Base-by-base conservation (phyloP, 2,113 vertebrate species). In the Sigmodon hispidus region DNA sequence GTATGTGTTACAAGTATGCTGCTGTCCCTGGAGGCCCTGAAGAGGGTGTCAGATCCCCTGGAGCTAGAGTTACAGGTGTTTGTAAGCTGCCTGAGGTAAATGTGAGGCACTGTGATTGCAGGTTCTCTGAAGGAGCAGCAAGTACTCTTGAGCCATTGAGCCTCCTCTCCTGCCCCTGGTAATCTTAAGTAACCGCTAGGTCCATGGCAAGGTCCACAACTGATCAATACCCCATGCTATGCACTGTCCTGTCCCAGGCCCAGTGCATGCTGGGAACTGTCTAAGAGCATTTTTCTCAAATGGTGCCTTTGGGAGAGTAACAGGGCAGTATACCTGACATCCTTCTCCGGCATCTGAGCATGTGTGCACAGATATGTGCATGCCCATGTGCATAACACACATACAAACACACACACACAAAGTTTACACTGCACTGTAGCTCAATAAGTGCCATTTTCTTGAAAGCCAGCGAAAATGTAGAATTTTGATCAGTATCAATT, bases 401-500 rank as follows among this genome's bases (percentile, higher is more conserved):
- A 48, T 43, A 34, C 12, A 36, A 7, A 76, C 11, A 91, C 84
- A 84, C 11, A 79, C 31, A 77, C 26, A 79, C 11, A 50, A 81
- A 5, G 43, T 36, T 22, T 67, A 45, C 22, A 48, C 45, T 36
- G 83, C 19, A 88, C 4, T 55, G 9, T 83, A 95, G 90, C 90
- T 96, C 69, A 85, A 0, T 87, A 80, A 85, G n/a, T 57, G 59
- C 19, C 12, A 70, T 75, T 87, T 91, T 94, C 84, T 95, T 94
- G 84, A 91, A 95, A 87, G 57, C 40, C 79, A 55, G 59, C 48
- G 72, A 34, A 52, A 89, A 52, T 63, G n/a, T 67, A 80, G 80
- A 94, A 87, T 70, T 70, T 90, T 40, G 94, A 89, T 92, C 31
- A 79, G 15, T 55, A 88, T 91, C 91, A 95, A 89, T 94, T 89